A percentile compares a stretch with the other conserved stretches of the same genome.
Conservation (phyloP, 2,888 invertebrate species). For the Andrena trimmerana region DNA sequence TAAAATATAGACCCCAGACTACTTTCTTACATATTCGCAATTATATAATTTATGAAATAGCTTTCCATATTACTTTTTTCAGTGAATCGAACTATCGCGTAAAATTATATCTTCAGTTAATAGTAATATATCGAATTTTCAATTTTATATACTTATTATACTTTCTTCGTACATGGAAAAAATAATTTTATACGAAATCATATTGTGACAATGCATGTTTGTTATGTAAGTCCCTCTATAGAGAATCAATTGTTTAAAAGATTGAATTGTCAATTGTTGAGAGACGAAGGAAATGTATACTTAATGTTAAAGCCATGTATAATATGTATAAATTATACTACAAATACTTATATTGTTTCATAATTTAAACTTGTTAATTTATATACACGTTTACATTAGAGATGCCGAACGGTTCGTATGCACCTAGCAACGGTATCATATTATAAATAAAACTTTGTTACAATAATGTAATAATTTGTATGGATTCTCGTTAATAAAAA, state of each 20-base stretch:
- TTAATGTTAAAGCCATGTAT: not conserved
- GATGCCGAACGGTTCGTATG: constrained; percentile 33
- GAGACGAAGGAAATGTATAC: constrained; percentile 19
- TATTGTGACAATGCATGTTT: not conserved
- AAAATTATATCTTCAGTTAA: too few relatives aligned
- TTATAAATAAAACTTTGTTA: constrained; percentile 43
- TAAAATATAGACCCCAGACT: too few relatives aligned
- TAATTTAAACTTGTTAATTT: constrained; percentile 38
- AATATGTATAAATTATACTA: constrained; percentile 26
- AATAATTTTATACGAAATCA: not conserved
- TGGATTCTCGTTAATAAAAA: constrained; percentile 58
- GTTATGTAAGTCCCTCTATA: too few relatives aligned
- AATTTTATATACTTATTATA: not conserved
- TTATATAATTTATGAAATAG: too few relatives aligned
- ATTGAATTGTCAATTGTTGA: not conserved
- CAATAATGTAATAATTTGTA: constrained; percentile 49
- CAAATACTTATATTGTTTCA: constrained; percentile 36
- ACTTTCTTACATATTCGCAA: too few relatives aligned
- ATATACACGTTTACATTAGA: constrained; percentile 49
- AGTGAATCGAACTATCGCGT: too few relatives aligned
- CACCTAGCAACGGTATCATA: constrained; percentile 40
- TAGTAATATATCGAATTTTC: too few relatives aligned
- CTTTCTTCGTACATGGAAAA: not conserved
- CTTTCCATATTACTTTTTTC: too few relatives aligned
- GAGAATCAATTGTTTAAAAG: not conserved